Conservation (phyloP, 2,888 invertebrate species). For the Stenchaetothrips biformis region DNA sequence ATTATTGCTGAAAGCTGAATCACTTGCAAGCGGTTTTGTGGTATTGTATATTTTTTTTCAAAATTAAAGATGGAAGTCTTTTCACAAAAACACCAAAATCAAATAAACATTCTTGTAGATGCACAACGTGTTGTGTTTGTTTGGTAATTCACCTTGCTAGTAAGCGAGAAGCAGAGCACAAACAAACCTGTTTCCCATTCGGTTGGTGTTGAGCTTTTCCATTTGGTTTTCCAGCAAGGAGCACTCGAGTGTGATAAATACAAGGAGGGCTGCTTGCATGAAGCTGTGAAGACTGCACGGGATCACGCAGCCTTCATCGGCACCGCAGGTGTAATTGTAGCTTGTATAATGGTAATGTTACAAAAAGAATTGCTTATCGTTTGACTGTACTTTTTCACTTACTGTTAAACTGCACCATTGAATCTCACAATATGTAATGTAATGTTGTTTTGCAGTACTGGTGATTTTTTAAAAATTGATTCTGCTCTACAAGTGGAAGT, state of each 20-base stretch:
- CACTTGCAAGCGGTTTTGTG: conserved; percentile 21
- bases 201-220: background rate
- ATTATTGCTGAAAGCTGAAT: background rate
- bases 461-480: conserved; percentile 31
- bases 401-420: background rate
- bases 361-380: background rate
- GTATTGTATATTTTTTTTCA: background rate
- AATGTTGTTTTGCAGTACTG: background rate
- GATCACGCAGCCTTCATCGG: conserved; percentile 77
- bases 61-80: background rate
- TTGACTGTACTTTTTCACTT: background rate
- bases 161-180: background rate
- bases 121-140: background rate
- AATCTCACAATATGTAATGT: background rate
- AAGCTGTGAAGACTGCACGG: conserved; percentile 64
- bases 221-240: conserved; percentile 27
- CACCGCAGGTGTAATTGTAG: conserved; percentile 73
- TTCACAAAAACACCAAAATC: background rate
- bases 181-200: background rate
- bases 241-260: conserved; percentile 44
- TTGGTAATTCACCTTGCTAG: background rate
- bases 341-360: conserved; percentile 71
- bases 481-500: background rate
- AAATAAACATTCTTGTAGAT: background rate
- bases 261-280: conserved; percentile 68